Percentiles rank a stretch among this genome's conserved stretches.
Evolutionary conservation across 2,888 invertebrate genomes (phyloP).

Genomic region (Catocala nupta): DNA sequence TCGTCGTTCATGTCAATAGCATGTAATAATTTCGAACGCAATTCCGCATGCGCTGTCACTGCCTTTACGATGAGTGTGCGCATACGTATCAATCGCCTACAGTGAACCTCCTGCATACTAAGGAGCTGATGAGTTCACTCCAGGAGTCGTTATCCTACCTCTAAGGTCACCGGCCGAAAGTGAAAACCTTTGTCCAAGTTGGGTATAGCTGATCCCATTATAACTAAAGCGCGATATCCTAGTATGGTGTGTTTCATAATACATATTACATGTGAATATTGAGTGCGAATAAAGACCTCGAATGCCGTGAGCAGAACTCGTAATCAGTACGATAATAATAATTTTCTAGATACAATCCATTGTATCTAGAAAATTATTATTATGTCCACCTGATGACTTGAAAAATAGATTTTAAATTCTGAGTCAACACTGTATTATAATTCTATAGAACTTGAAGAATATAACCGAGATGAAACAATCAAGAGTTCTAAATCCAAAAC

Average conservation of each 20-base stretch:
- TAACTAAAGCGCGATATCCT: constrained; percentile 22
- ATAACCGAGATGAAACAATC: no score
- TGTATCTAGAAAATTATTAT: no score
- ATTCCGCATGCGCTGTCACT: constrained; percentile 39
- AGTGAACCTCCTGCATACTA: constrained; percentile 60
- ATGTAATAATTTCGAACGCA: constrained; percentile 18
- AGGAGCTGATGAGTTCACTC: constrained; percentile 54
- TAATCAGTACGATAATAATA: no score
- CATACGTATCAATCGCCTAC: constrained; percentile 27
- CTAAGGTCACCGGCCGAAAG: constrained; percentile 74
- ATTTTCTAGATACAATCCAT: no score
- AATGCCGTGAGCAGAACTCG: constrained; percentile 16
- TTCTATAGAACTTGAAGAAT: no score
- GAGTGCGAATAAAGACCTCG: constrained; percentile 15
- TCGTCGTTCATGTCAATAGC: constrained; percentile 34
- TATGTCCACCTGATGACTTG: no score
- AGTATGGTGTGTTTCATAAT: constrained; percentile 42
- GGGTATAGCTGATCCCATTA: constrained; percentile 13
- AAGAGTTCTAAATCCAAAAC: no score
- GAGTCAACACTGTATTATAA: background rate
- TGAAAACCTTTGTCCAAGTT: constrained; percentile 59
- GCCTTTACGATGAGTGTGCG: constrained; percentile 25
- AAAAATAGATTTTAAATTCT: no score
- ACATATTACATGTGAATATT: constrained; percentile 35
- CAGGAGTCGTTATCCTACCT: constrained; percentile 65